These are phyloP conservation scores for Chaetops frenatus DNA, from an alignment of 2,113 vertebrate species.

Conservation along the genomic window DNA sequence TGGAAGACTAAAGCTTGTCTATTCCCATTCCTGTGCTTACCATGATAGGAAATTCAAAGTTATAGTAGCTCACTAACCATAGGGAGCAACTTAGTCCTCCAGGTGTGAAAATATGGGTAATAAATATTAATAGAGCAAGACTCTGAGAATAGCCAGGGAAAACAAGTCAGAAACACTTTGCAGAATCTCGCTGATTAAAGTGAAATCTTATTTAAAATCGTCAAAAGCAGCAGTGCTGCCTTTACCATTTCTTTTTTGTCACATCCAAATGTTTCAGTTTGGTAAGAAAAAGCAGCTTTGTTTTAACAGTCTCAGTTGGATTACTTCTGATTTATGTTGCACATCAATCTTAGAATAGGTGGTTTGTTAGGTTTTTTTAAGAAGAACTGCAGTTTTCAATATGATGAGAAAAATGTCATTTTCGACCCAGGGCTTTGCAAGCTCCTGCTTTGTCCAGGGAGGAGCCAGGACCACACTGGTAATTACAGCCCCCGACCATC, in stretches of 20 bases:
- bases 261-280: neutral
- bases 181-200: neutral
- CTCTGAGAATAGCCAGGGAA: neutral
- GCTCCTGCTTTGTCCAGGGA: neutral
- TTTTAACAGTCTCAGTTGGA: neutral
- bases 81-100: neutral
- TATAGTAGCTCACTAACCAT: neutral
- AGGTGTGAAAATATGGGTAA: neutral
- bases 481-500: neutral
- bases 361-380: neutral
- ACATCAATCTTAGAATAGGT: neutral
- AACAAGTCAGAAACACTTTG: neutral
- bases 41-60: neutral
- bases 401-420: neutral
- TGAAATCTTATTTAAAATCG: neutral
- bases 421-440: neutral
- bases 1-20: neutral
- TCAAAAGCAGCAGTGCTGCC: neutral
- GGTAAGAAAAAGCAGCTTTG: conserved; percentile 2
- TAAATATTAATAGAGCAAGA: neutral
- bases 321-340: neutral
- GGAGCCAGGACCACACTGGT: neutral
- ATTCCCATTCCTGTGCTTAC: neutral
- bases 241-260: neutral
- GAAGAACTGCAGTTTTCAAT: neutral